Evolutionary conservation across 1,140 invertebrate genomes (phyloP).

Genomic region (Drosophila nasuta): DNA sequence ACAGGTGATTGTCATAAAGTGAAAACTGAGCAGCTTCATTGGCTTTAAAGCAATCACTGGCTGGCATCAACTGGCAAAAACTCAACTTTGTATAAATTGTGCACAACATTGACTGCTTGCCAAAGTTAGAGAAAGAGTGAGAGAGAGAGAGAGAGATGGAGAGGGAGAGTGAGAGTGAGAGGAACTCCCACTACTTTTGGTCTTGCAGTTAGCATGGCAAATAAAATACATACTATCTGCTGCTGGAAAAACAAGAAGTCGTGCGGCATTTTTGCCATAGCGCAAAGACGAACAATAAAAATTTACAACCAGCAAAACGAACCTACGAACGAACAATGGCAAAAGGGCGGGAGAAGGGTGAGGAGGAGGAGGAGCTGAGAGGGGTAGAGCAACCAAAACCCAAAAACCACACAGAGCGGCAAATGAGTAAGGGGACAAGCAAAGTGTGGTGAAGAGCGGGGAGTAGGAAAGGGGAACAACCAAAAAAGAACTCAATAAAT

Average conservation of each 20-base stretch:
- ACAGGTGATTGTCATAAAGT: constrained; percentile 44
- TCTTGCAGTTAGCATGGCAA: constrained; percentile 38
- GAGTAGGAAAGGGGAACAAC: background rate
- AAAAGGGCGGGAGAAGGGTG: background rate
- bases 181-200: background rate
- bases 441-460: background rate
- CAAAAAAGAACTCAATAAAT: constrained; percentile 79
- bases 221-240: constrained; percentile 72
- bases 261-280: constrained; percentile 46
- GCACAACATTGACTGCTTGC: constrained; percentile 1
- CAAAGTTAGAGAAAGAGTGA: constrained; percentile 32
- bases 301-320: constrained; percentile 74
- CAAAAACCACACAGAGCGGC: constrained; percentile 48
- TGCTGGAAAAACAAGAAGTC: constrained; percentile 59
- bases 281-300: constrained; percentile 75
- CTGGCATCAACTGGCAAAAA: constrained; percentile 1
- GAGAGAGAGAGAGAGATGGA: background rate
- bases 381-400: constrained; percentile 17
- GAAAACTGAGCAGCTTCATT: constrained; percentile 38
- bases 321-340: constrained; percentile 40
- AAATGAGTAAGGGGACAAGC: constrained; percentile 31
- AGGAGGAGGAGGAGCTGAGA: no score
- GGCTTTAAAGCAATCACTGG: constrained; percentile 36
- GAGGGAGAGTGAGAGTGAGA: background rate
- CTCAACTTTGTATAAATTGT: constrained; percentile 36